Percentiles rank a stretch among this genome's conserved stretches.
Evolutionary conservation across 2,113 vertebrate genomes (phyloP).

Genomic region (Stigmatopora argus): DNA sequence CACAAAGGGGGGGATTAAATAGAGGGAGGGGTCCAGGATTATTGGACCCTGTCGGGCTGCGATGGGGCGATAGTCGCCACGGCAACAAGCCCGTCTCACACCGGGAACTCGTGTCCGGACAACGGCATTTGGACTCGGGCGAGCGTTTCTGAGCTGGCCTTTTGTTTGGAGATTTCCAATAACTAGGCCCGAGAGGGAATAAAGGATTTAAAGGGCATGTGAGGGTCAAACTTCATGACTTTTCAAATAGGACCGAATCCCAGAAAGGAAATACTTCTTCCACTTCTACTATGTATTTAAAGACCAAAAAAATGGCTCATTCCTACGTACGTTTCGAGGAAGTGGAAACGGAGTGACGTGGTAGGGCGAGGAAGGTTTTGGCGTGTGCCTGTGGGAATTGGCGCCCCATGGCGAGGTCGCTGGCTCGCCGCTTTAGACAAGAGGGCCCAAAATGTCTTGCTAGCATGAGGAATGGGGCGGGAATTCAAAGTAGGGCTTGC

Average conservation of each 20-base stretch:
- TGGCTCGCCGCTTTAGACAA: not conserved
- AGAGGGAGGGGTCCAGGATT: constrained; percentile 6
- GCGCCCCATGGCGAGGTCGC: not conserved
- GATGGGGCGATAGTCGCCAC: constrained; percentile 67
- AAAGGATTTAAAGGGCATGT: not conserved
- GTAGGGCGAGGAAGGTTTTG: not conserved
- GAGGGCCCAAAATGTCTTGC: not conserved
- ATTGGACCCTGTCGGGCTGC: constrained; percentile 19
- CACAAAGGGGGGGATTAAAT: constrained; percentile 9
- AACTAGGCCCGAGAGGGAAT: not conserved
- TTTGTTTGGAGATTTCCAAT: not conserved
- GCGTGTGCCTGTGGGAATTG: not conserved
- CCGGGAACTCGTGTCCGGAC: constrained; percentile 1
- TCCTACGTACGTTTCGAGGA: too few relatives aligned
- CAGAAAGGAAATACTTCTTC: not conserved
- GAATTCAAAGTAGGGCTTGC: too few relatives aligned
- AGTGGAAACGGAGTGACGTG: not conserved
- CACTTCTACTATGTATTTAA: not conserved
- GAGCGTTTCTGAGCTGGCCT: not conserved
- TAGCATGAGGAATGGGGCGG: not conserved
- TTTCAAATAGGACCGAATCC: not conserved
- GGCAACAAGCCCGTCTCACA: constrained; percentile 59
- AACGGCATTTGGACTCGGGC: constrained; percentile 8
- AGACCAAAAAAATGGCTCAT: too few relatives aligned
- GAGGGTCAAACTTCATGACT: not conserved